Conservation (phyloP, 2,797 vertebrate species). For the Fistularia tabacaria region DNA sequence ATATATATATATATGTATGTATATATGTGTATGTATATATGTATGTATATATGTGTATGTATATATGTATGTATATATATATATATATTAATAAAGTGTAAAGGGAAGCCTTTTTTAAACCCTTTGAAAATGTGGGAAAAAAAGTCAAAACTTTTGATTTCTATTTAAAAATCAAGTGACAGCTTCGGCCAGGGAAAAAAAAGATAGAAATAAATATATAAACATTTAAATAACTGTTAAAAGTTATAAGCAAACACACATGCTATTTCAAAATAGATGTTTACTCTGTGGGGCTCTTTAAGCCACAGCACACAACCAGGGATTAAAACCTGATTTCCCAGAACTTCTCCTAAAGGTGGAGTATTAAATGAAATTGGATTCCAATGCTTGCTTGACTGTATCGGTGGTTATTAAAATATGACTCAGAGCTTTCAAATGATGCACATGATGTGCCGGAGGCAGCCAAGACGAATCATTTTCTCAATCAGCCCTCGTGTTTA, state of each 20-base stretch:
- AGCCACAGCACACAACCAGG: constrained; percentile 36
- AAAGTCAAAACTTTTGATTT: too few species aligned
- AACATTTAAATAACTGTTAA: too few species aligned
- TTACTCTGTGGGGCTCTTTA: constrained; percentile 29
- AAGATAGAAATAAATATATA: too few species aligned
- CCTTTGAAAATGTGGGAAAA: too few species aligned
- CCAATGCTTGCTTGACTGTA: constrained; percentile 40
- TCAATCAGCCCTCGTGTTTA: constrained; percentile 1
- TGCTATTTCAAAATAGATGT: constrained; percentile 44
- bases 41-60: too few species aligned
- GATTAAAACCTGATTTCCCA: constrained; percentile 65
- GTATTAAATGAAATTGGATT: constrained; percentile 63
- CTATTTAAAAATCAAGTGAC: too few species aligned
- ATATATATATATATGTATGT: too few species aligned
- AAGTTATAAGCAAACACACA: constrained; percentile 21
- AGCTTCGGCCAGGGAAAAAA: too few species aligned
- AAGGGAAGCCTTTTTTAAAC: too few species aligned
- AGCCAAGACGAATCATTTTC: not conserved
- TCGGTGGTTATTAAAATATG: constrained; percentile 27
- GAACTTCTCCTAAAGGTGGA: constrained; percentile 50
- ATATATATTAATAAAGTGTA: too few species aligned
- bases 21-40: too few species aligned
- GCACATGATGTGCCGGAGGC: constrained; percentile 6
- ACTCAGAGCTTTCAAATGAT: constrained; percentile 15
- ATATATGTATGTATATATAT: too few species aligned